Evolutionary conservation across 2,113 vertebrate species (phyloP), one percentile per base, ranked within the genome.

Genomic region (Grallaria varia): DNA sequence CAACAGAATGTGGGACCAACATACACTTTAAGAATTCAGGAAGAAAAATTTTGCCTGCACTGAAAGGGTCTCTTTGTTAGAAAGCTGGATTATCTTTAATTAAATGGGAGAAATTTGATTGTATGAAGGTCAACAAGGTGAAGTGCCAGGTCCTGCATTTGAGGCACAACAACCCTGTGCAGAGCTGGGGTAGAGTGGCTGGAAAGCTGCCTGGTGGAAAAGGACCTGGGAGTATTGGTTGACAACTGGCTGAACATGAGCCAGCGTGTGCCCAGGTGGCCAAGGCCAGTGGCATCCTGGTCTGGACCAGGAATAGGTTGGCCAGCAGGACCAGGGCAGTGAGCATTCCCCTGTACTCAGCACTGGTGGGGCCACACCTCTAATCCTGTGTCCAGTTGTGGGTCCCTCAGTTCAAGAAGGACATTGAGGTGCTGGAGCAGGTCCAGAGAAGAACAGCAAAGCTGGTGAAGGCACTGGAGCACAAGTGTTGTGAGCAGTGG

Each of bases 311-410:
- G n/a, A 66, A 56, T 3, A 56, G 12, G 12, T 30, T 56, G 42
- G 35, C 35, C 20, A 58, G 30, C 42, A 66, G 50, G 24, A 58
- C 35, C 6, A 40, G 35, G 20, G 30, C 23, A 85, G n/a, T n/a
- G 42, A 49, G 40, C 15, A 19, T 24, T 9, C 0, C 0, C 23
- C n/a, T 39, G 49, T 33, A 64, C 17, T 37, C 14, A 28, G 23
- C 12, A 33, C 33, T 28, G 55, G 31, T n/a, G 55, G n/a, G 55
- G 55, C 20, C 7, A 13, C 55, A n/a, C 55, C 33, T 37, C 4
- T 0, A 40, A 55, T n/a, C 1, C 1, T 22, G n/a, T 33, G 19
- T 64, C 40, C 12, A 40, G 28, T n/a, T 56, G 22, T 47, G 49
- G 28, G 59, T 23, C 31, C 28, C 23, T 66, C 30, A 56, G 28